Conservation (phyloP, 2,113 vertebrate species). For the Amphilophus citrinellus region DNA sequence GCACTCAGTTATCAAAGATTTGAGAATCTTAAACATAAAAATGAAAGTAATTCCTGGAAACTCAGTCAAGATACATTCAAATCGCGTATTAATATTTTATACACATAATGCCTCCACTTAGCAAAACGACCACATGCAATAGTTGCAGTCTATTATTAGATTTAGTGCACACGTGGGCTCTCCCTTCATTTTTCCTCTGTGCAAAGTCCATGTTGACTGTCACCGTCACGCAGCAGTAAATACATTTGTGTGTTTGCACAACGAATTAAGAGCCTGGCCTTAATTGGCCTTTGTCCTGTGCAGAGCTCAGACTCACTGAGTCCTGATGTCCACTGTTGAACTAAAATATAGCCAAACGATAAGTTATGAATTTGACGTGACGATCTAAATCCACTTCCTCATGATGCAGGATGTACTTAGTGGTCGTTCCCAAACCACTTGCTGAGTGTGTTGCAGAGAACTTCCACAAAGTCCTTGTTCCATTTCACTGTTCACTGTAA, state of each 20-base stretch:
- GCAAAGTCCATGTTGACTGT: constrained; percentile 29
- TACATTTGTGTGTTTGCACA: constrained; percentile 29
- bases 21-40: not conserved
- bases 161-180: not conserved
- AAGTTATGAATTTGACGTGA: not conserved
- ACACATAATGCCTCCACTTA: not conserved
- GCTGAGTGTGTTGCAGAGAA: not conserved
- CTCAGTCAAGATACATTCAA: not conserved
- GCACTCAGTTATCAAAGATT: not conserved
- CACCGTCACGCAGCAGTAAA: constrained; percentile 5
- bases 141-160: not conserved
- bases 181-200: not conserved
- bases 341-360: not conserved
- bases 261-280: not conserved
- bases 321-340: not conserved
- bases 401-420: not conserved
- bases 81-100: not conserved
- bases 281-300: not conserved
- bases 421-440: not conserved
- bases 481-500: not conserved
- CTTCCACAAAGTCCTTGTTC: not conserved
- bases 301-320: not conserved
- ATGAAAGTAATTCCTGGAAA: not conserved
- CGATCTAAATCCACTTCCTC: too few relatives aligned
- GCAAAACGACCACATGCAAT: not conserved